These are phyloP conservation scores for Lasioglossum pauxillum DNA, from an alignment of 2,888 invertebrate species.

Conservation along the genomic window DNA sequence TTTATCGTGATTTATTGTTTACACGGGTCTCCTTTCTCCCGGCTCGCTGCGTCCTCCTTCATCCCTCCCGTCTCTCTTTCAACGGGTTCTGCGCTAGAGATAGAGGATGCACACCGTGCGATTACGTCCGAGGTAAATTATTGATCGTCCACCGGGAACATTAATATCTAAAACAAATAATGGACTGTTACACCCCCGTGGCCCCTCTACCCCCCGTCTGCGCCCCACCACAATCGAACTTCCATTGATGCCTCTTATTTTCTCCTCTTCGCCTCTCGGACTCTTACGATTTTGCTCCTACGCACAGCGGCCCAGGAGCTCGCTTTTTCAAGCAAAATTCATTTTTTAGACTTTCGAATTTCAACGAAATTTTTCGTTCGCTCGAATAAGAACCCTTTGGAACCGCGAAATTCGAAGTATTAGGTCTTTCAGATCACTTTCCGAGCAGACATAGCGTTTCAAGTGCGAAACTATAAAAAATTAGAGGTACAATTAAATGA, in stretches of 20 bases:
- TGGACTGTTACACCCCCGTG: slow-evolving; percentile 64
- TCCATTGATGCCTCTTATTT: slow-evolving; percentile 39
- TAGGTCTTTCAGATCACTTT: no score
- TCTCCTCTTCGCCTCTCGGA: neutral
- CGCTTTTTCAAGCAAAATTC: no score
- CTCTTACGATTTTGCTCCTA: neutral
- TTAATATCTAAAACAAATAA: slow-evolving; percentile 81
- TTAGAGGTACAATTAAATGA: no score
- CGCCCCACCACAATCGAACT: slow-evolving; percentile 26
- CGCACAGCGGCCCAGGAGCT: no score
- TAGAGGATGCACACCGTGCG: slow-evolving; percentile 74
- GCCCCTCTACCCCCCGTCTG: slow-evolving; percentile 18
- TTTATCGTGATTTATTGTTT: slow-evolving; percentile 83
- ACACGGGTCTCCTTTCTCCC: slow-evolving; percentile 78
- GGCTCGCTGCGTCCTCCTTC: slow-evolving; percentile 28
- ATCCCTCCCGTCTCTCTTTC: slow-evolving; percentile 37
- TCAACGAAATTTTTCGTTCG: no score
- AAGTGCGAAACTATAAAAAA: no score
- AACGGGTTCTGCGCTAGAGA: slow-evolving; percentile 65
- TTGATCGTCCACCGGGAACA: slow-evolving; percentile 78
- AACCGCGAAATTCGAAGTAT: no score
- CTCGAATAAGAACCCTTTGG: no score
- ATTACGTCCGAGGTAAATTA: slow-evolving; percentile 80
- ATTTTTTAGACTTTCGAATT: no score
- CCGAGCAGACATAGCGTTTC: no score